Conservation (phyloP, 2,888 invertebrate species). For the Zaprionus bogoriensis region DNA sequence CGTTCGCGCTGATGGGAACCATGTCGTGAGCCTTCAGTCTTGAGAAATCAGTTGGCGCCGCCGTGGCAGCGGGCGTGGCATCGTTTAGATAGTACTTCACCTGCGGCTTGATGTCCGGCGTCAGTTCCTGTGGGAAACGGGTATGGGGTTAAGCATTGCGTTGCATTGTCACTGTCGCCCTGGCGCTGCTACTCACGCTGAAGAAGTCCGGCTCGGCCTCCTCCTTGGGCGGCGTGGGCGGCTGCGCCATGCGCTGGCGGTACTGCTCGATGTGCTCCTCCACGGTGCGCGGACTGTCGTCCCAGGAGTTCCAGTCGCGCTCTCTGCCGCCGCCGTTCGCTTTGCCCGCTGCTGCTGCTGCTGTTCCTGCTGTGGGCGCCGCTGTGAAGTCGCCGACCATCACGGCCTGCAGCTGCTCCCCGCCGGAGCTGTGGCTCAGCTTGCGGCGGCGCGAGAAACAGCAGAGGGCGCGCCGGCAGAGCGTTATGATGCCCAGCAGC, state of each 20-base stretch:
- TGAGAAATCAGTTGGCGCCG: conserved; percentile 78
- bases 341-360: background rate
- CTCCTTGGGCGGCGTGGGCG: conserved; percentile 81
- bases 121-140: conserved; percentile 84
- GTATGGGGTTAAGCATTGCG: too few species aligned
- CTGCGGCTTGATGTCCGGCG: conserved; percentile 86
- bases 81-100: conserved; percentile 84
- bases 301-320: conserved; percentile 86
- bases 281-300: conserved; percentile 84
- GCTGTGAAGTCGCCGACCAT: conserved; percentile 81
- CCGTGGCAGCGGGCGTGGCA: conserved; percentile 38
- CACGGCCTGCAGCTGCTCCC: conserved; percentile 84
- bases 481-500: conserved; percentile 84
- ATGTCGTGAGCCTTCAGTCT: conserved; percentile 83
- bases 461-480: conserved; percentile 85
- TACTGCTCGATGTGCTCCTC: conserved; percentile 87
- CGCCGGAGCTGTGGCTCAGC: conserved; percentile 49
- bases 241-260: conserved; percentile 84
- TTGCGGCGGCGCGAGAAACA: conserved; percentile 85
- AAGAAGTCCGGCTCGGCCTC: conserved; percentile 85
- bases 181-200: conserved; percentile 84
- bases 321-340: conserved; percentile 46
- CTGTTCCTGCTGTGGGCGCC: background rate
- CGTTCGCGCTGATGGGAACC: conserved; percentile 83
- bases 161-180: too few species aligned